phyloP scores from a whole-genome alignment of 2,888 invertebrate species.

The Gari tellinella region DNA sequence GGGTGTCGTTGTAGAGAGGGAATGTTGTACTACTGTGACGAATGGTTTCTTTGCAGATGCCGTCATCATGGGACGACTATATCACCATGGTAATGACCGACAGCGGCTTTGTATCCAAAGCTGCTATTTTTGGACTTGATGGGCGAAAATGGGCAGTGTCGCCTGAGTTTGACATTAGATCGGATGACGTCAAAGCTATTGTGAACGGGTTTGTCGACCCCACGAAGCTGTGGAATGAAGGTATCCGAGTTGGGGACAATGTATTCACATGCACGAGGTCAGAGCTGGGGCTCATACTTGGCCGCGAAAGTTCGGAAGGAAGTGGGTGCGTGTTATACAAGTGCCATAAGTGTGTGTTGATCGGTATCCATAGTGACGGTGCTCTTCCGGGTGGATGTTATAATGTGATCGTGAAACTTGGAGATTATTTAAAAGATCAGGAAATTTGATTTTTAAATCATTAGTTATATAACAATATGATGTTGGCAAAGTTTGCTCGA shows the following conservation, averaged over 20 bases:
- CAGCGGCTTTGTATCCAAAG: slow-evolving; percentile 68
- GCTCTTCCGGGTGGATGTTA: slow-evolving; percentile 72
- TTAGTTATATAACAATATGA: no score
- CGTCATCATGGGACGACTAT: slow-evolving; percentile 74
- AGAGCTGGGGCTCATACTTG: slow-evolving; percentile 66
- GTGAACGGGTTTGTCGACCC: slow-evolving; percentile 69
- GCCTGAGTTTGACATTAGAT: slow-evolving; percentile 59
- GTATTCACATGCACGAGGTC: slow-evolving; percentile 67
- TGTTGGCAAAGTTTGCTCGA: no score
- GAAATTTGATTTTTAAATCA: no score
- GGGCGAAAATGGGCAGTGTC: slow-evolving; percentile 70
- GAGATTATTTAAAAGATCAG: slow-evolving; percentile 71
- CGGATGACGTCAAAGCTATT: slow-evolving; percentile 61
- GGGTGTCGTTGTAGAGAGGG: no score
- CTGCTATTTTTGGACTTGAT: slow-evolving; percentile 68
- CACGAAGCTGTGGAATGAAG: slow-evolving; percentile 61
- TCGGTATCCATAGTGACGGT: slow-evolving; percentile 70
- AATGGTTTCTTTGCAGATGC: slow-evolving; percentile 66
- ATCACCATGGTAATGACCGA: slow-evolving; percentile 69
- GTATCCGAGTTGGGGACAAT: slow-evolving; percentile 59
- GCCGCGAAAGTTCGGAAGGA: slow-evolving; percentile 65
- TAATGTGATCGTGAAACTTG: slow-evolving; percentile 68
- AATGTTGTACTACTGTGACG: slow-evolving; percentile 58
- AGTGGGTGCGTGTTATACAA: slow-evolving; percentile 69
- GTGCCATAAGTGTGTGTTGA: slow-evolving; percentile 68